Evolutionary conservation across 2,888 invertebrate genomes (phyloP), one percentile per base, ranked within the genome.

Genomic region (Elmis aenea): DNA sequence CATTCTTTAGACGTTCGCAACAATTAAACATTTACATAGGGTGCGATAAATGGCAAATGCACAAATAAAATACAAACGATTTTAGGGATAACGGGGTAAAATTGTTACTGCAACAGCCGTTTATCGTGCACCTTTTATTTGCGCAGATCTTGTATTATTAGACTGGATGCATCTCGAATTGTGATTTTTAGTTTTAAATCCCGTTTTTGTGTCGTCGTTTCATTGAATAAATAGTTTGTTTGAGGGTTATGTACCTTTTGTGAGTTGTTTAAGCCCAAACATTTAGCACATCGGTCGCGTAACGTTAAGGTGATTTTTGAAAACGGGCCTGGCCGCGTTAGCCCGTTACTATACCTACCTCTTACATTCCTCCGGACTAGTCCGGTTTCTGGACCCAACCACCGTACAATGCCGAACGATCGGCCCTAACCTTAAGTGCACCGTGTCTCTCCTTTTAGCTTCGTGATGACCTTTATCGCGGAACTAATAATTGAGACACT

Each of bases 11-110:
- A n/a, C n/a, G n/a, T n/a, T n/a, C n/a, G n/a, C n/a, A n/a, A n/a
- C n/a, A n/a, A n/a, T n/a, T n/a, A n/a, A n/a, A n/a, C n/a, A n/a
- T n/a, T n/a, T n/a, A n/a, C n/a, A n/a, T n/a, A n/a, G n/a, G n/a
- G n/a, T n/a, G n/a, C n/a, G n/a, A n/a, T n/a, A 45, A 48, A 38
- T 43, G 30, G 39, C 38, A 27, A 32, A 32, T 35, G 28, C 38
- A 36, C 33, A 43, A 47, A 43, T 33, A 42, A 41, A 46, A 46
- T 45, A 45, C 40, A 39, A 37, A 38, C 45, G 35, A 38, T 50
- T 50, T 50, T 45, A 45, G 44, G 45, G 45, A 27, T 38, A 51
- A 48, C 49, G 51, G 50, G 48, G 50, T 51, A 50, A 51, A 50
- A 45, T 41, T 30, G 27, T 32, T 34, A 38, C 34, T 32, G 41